Evolutionary conservation across 2,797 vertebrate genomes (phyloP), one percentile per base, ranked within the genome.

Genomic region (Fistularia commersonii): DNA sequence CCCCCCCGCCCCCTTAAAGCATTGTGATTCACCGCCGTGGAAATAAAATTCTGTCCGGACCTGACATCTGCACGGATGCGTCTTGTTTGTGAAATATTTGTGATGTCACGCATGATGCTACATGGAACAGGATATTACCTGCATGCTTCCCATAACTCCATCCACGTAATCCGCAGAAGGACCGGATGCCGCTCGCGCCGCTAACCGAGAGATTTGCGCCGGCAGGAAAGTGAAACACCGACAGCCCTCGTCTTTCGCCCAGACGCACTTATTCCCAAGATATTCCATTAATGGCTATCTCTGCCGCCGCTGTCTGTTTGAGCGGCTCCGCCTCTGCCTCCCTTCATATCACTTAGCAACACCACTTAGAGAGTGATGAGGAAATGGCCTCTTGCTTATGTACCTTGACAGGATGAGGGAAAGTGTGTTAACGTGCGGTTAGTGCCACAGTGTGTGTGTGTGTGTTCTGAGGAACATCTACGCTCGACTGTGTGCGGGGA

Each of bases 231-330:
- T 74, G 64, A 79, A 73, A 79, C 77, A 68, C 33, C 47, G 23
- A 55, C 70, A 51, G 48, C 54, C 54, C 48, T 56, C 45, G 69
- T 62, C 72, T 57, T 69, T n/a, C n/a, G 64, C 53, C 57, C 66
- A 78, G 74, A 75, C 51, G 1, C 58, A 63, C 66, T 64, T 76
- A 76, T 66, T 80, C 74, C 74, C 51, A 46, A 65, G 60, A 71
- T 58, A 62, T 60, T 55, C 40, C 69, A 48, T 72, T 84, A 84
- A 85, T 81, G 77, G 79, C 57, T 60, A 54, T 68, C 66, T 78
- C 74, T 64, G 61, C 37, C 62, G 34, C 34, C 34, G 6, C 34
- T 50, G 66, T 63, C 63, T 66, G 66, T 74, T 67, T 73, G 49
- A 82, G 60, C 53, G 46, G 54, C 64, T 69, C 56, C 11, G 38